Base-by-base conservation (phyloP, 2,888 invertebrate genomes). In the Dryocosmus kuriphilus region DNA sequence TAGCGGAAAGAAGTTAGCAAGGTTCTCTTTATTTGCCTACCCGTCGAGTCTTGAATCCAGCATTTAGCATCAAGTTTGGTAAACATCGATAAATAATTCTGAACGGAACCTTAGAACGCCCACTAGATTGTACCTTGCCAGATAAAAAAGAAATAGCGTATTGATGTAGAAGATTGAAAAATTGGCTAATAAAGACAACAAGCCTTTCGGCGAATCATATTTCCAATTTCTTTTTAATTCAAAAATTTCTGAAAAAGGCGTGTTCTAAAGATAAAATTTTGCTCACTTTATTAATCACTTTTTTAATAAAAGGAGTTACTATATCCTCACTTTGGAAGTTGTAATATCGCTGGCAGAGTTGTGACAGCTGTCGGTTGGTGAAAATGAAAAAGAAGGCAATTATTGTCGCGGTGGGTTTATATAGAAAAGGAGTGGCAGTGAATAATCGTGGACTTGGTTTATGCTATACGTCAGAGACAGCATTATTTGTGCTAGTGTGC, bases 401-500 rank as follows among this genome's bases (percentile, higher is more conserved):
- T 46, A 71, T 46, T 71, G 46, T 71, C 51, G 30, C 22, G 9
- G 24, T 35, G 51, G 71, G 41, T 19, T n/a, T 46, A 71, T 38
- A 24, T 9, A 71, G 41, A 63, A 63, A 63, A 63, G 62, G 62
- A 63, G 62, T 32, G 62, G 62, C 62, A 32, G 62, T 63, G 62
- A 63, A 63, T 63, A 63, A 62, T 62, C 32, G 30, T 19, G 62
- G n/a, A 55, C 41, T 71, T 55, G 24, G 51, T 27, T 71, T 46
- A 46, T 71, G 11, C 46, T 11, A 27, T 41, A 71, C 46, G 71
- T 71, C 71, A 71, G 27, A 71, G 76, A 41, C 32, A 22, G 55
- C 16, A 51, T 77, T 78, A 76, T 80, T 63, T 61, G 38, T 61
- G 60, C 35, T 60, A 51, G 55, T 22, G 55, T 55, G 74, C 57